Conservation (phyloP, 1,140 invertebrate species). For the Cotesia glomerata region DNA sequence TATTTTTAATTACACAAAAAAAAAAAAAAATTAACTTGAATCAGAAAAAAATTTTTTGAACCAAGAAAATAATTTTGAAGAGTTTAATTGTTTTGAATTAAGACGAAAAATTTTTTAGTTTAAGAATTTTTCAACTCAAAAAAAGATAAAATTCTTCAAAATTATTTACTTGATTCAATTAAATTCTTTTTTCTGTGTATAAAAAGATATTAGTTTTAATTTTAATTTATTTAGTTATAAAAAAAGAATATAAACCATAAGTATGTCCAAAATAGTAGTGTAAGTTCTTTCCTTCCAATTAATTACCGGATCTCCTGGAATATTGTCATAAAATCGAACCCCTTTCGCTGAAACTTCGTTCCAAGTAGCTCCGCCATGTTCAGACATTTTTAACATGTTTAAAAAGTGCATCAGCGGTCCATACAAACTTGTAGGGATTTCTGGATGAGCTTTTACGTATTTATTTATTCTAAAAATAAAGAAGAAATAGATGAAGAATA, state of each 20-base stretch:
- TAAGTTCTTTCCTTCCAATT: slow-evolving; percentile 72
- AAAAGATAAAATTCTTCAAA: no score
- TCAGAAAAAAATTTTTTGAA: no score
- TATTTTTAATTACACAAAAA: not conserved
- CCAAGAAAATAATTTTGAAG: no score
- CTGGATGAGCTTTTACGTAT: slow-evolving; percentile 38
- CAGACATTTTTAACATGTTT: slow-evolving; percentile 64
- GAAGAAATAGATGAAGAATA: not conserved
- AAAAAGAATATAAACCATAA: slow-evolving; percentile 59
- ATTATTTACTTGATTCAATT: no score
- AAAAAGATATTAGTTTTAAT: not conserved
- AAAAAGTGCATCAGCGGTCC: slow-evolving; percentile 64
- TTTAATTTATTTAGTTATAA: not conserved
- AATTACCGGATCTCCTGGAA: slow-evolving; percentile 66
- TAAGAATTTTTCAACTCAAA: no score
- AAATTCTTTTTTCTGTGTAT: no score
- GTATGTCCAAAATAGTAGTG: slow-evolving; percentile 65
- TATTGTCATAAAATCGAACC: slow-evolving; percentile 65
- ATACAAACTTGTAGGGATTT: slow-evolving; percentile 44
- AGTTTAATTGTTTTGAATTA: no score
- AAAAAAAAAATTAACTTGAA: not conserved
- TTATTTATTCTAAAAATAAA: slow-evolving; percentile 48
- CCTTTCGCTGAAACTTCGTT: slow-evolving; percentile 67
- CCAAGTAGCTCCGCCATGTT: slow-evolving; percentile 68
- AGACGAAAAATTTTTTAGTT: no score